These are phyloP conservation scores for Melieria picta DNA, from an alignment of 2,888 invertebrate genomes.

Conservation along the genomic window DNA sequence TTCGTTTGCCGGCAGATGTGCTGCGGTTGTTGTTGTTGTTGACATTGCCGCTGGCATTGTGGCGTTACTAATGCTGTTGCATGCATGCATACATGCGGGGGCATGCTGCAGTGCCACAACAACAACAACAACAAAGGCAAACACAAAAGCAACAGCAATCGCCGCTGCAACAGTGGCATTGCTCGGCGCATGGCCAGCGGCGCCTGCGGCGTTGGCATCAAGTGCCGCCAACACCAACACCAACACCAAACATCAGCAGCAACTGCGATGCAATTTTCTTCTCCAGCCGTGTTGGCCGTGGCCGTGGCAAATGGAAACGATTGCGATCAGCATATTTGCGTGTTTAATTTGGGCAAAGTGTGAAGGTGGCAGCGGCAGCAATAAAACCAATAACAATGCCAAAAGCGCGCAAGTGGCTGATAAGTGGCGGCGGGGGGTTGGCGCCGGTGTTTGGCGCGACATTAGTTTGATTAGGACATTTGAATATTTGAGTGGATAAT, in stretches of 20 bases:
- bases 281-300: too few species aligned
- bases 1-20: too few species aligned
- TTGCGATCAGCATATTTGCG: conserved; percentile 19
- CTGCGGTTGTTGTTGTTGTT: too few species aligned
- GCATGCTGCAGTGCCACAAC: too few species aligned
- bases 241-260: not conserved
- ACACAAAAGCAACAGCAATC: too few species aligned
- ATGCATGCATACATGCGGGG: too few species aligned
- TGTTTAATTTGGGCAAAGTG: conserved; percentile 21
- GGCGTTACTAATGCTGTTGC: too few species aligned
- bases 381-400: conserved; percentile 1
- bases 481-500: conserved; percentile 28
- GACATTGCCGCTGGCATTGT: too few species aligned
- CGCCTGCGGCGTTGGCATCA: not conserved
- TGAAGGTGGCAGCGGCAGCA: conserved; percentile 15
- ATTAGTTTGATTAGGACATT: conserved; percentile 28
- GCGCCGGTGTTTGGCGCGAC: not conserved
- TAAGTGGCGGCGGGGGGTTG: not conserved
- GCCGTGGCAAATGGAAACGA: not conserved
- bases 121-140: too few species aligned
- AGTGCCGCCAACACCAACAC: not conserved
- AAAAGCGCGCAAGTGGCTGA: not conserved
- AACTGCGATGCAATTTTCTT: not conserved
- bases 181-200: not conserved
- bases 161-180: too few species aligned